phyloP scores from a whole-genome alignment of 2,888 invertebrate genomes.

The Erebia ligea region DNA sequence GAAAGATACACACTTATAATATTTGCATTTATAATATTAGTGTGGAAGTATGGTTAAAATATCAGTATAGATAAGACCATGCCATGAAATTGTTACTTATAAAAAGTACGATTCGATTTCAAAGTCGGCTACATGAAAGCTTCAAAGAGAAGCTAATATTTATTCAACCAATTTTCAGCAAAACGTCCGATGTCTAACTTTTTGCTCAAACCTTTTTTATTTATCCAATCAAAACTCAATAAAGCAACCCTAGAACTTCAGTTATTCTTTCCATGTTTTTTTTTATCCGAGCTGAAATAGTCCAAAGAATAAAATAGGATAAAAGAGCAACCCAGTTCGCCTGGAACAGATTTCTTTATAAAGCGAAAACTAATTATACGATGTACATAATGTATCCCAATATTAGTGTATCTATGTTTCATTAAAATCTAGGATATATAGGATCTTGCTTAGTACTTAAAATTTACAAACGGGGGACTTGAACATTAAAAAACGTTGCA shows the following conservation, averaged over 20 bases:
- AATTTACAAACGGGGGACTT: not conserved
- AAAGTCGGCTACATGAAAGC: not conserved
- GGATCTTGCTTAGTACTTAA: not conserved
- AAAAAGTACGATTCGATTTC: not conserved
- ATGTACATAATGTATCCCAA: slow-evolving; percentile 12
- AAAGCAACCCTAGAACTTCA: slow-evolving; percentile 15
- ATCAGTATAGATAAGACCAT: too few species aligned
- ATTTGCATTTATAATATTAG: too few species aligned
- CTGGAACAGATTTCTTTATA: slow-evolving; percentile 33
- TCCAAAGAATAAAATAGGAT: slow-evolving; percentile 24
- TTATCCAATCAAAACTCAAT: slow-evolving; percentile 22
- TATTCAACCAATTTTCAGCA: not conserved
- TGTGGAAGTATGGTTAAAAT: too few species aligned
- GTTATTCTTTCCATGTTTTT: slow-evolving; percentile 34
- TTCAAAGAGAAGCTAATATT: not conserved
- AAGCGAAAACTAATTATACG: slow-evolving; percentile 38
- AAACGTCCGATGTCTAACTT: not conserved
- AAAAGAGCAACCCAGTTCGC: slow-evolving; percentile 17
- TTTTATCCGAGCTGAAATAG: slow-evolving; percentile 25
- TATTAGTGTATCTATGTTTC: not conserved
- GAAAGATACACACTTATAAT: too few species aligned
- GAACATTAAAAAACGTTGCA: too few species aligned
- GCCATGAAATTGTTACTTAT: too few species aligned
- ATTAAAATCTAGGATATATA: slow-evolving; percentile 6
- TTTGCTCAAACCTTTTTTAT: slow-evolving; percentile 2